These are phyloP conservation scores for Macrotus californicus DNA, from an alignment of 2,113 vertebrate species.

Conservation along the genomic window DNA sequence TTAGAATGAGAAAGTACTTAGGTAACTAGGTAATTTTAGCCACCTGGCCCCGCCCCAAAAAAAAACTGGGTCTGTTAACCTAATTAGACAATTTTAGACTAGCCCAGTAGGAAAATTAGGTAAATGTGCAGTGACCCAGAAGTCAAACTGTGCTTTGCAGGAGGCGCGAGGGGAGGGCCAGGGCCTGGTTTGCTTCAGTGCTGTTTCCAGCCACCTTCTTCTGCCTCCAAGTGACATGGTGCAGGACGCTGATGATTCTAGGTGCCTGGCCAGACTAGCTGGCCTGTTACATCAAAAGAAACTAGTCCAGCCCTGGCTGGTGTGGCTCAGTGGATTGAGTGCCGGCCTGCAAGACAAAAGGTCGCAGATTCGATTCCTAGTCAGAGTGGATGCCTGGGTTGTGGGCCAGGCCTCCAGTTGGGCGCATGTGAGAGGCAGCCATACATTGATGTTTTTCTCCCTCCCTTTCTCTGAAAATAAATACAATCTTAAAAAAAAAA, in stretches of 20 bases:
- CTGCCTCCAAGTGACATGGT: not conserved
- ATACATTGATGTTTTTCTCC: no score
- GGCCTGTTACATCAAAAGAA: not conserved
- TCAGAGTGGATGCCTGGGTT: no score
- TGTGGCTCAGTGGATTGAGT: no score
- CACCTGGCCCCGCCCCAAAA: no score
- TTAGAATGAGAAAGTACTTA: conserved; percentile 21
- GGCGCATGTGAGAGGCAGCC: no score
- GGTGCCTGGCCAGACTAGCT: not conserved
- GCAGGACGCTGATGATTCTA: not conserved
- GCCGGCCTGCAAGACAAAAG: no score
- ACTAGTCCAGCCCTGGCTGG: not conserved
- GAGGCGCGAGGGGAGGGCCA: not conserved
- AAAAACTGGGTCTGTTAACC: conserved; percentile 31
- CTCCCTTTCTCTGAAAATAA: no score
- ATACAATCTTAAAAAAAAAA: not conserved
- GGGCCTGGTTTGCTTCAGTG: not conserved
- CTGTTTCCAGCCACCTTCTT: not conserved
- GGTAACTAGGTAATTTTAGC: not conserved
- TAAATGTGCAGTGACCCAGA: conserved; percentile 6
- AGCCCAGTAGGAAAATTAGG: conserved; percentile 32
- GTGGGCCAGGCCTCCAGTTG: no score
- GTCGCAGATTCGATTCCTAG: no score
- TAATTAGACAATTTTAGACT: conserved; percentile 44
- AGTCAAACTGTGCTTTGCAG: not conserved